A percentile compares a stretch with the other conserved stretches of the same genome.
phyloP scores from a whole-genome alignment of 2,888 invertebrate genomes.

The Himalopsyche kuldschensis region DNA sequence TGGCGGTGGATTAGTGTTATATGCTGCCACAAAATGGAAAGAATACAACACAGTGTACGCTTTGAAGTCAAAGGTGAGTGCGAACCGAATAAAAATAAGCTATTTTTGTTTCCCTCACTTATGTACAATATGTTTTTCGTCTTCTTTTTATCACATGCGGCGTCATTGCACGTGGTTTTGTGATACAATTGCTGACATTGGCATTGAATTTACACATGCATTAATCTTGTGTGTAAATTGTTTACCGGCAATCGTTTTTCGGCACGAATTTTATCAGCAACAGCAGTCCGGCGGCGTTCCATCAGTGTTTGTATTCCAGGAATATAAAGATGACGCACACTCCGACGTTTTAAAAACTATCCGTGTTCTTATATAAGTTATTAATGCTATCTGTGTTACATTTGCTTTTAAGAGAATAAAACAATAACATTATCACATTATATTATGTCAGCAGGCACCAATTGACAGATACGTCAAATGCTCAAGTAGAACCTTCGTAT shows the following conservation, averaged over 20 bases:
- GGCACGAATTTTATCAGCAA: not conserved
- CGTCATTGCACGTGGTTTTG: slow-evolving; percentile 8
- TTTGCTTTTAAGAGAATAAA: too few species aligned
- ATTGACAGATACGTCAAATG: too few species aligned
- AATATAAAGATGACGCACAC: not conserved
- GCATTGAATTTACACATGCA: not conserved
- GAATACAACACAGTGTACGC: slow-evolving; percentile 53
- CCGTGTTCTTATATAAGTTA: too few species aligned
- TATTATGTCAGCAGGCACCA: too few species aligned
- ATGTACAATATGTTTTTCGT: not conserved
- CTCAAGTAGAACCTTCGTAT: too few species aligned
- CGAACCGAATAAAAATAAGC: not conserved
- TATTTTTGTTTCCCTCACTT: not conserved
- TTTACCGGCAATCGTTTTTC: not conserved
- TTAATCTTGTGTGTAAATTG: not conserved
- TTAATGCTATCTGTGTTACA: too few species aligned
- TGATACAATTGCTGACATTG: slow-evolving; percentile 19
- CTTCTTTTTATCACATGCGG: not conserved
- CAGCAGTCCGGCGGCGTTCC: not conserved
- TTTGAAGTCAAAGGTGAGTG: slow-evolving; percentile 56
- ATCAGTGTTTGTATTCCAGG: not conserved
- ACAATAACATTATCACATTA: too few species aligned
- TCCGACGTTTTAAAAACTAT: not conserved
- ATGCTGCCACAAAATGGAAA: slow-evolving; percentile 50
- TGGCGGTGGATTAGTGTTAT: slow-evolving; percentile 51